Conservation (phyloP, 2,113 vertebrate genomes). For the Tinamus guttatus region DNA sequence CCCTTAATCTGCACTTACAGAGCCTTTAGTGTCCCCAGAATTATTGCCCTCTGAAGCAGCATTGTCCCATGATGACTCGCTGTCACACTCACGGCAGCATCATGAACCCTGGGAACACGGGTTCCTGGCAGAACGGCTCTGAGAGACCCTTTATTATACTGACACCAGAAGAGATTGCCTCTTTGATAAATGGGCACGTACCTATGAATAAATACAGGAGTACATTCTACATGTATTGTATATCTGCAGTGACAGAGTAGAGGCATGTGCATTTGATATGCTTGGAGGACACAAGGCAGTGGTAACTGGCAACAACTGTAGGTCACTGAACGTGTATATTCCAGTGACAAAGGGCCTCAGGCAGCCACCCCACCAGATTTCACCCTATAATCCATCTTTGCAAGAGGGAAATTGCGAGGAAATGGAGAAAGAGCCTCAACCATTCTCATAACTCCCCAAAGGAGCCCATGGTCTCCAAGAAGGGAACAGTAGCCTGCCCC, state of each 20-base stretch:
- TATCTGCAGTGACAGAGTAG: slow-evolving; percentile 40
- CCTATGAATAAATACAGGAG: slow-evolving; percentile 67
- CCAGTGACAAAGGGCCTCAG: background rate
- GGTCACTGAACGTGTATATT: background rate
- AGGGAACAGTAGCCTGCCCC: background rate
- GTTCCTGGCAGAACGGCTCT: slow-evolving; percentile 29
- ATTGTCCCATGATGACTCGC: slow-evolving; percentile 35
- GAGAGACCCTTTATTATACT: slow-evolving; percentile 53
- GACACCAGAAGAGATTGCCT: slow-evolving; percentile 56
- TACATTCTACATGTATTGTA: slow-evolving; percentile 58
- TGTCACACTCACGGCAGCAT: slow-evolving; percentile 29
- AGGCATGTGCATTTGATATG: slow-evolving; percentile 31
- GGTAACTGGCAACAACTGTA: background rate
- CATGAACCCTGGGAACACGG: background rate
- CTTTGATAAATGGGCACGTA: slow-evolving; percentile 56
- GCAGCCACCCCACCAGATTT: background rate
- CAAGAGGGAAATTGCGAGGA: background rate
- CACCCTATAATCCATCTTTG: background rate
- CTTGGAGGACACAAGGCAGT: slow-evolving; percentile 4
- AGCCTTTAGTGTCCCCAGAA: background rate
- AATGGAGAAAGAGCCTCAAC: background rate
- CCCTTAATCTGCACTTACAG: background rate
- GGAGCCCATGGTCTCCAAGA: background rate
- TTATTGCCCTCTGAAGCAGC: slow-evolving; percentile 16
- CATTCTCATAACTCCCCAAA: background rate